A percentile compares a stretch with the other conserved stretches of the same genome.
Evolutionary conservation across 2,888 invertebrate species (phyloP).

Genomic region (Oligia strigilis): DNA sequence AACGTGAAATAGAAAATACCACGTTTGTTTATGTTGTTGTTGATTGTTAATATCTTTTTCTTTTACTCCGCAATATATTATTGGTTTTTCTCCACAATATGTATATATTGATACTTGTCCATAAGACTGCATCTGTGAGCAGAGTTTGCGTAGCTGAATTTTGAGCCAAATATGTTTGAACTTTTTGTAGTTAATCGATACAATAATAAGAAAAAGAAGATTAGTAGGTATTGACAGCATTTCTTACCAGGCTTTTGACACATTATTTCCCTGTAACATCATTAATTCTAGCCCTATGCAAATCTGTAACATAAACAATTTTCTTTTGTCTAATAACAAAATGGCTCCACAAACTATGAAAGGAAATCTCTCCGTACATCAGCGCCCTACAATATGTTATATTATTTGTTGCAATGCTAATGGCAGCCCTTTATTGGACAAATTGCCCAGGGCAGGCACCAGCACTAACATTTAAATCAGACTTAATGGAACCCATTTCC

Average conservation of each 20-base stretch:
- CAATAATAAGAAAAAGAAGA: too few species aligned
- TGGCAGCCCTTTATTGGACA: slow-evolving; percentile 80
- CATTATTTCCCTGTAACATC: neutral
- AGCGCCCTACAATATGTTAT: slow-evolving; percentile 30
- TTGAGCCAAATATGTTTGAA: too few species aligned
- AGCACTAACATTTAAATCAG: slow-evolving; percentile 88
- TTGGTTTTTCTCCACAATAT: too few species aligned
- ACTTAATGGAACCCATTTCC: slow-evolving; percentile 85
- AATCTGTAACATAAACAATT: slow-evolving; percentile 11
- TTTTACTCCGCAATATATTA: neutral
- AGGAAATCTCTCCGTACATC: slow-evolving; percentile 21
- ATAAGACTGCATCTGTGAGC: too few species aligned
- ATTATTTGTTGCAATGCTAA: slow-evolving; percentile 73
- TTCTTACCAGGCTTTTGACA: neutral
- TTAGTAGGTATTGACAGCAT: neutral
- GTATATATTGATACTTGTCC: too few species aligned
- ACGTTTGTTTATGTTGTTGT: neutral
- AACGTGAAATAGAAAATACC: too few species aligned
- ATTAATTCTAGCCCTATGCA: neutral
- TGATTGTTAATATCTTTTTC: neutral
- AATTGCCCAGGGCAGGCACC: slow-evolving; percentile 81
- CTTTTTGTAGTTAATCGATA: too few species aligned
- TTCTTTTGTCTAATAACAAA: slow-evolving; percentile 38
- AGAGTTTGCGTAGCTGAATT: too few species aligned
- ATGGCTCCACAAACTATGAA: slow-evolving; percentile 31